Percentiles rank a stretch among this genome's conserved stretches.
These are phyloP conservation scores for Noctuana brunneofusca DNA, from an alignment of 2,888 invertebrate species.

Conservation along the genomic window DNA sequence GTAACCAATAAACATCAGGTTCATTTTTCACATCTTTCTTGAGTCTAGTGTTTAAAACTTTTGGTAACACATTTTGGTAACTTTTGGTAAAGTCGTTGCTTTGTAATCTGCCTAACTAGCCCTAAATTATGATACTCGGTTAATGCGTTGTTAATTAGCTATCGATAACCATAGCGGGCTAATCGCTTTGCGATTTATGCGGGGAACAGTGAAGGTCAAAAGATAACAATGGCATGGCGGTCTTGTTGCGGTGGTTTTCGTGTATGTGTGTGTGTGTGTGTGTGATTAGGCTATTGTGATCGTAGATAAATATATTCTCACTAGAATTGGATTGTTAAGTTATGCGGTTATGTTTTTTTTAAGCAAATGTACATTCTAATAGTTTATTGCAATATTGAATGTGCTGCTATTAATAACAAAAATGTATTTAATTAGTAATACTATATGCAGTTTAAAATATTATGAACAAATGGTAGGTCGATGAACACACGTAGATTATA, in stretches of 20 bases:
- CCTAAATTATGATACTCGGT: conserved; percentile 33
- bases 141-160: conserved; percentile 34
- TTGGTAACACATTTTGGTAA: too few species aligned
- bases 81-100: neutral
- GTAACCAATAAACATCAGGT: too few species aligned
- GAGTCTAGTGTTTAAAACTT: too few species aligned
- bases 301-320: conserved; percentile 15
- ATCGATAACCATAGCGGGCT: conserved; percentile 31
- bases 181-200: conserved; percentile 33
- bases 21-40: too few species aligned
- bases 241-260: conserved; percentile 19
- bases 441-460: too few species aligned
- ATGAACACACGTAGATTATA: too few species aligned
- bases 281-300: neutral
- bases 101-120: conserved; percentile 19
- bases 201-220: conserved; percentile 32
- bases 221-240: conserved; percentile 27
- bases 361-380: too few species aligned
- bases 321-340: conserved; percentile 5
- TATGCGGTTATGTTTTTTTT: neutral
- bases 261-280: conserved; percentile 11
- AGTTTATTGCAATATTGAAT: too few species aligned
- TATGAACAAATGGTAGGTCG: too few species aligned
- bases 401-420: too few species aligned
- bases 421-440: too few species aligned